Conservation (phyloP, 1,140 invertebrate genomes). For the Drosophila miranda region DNA sequence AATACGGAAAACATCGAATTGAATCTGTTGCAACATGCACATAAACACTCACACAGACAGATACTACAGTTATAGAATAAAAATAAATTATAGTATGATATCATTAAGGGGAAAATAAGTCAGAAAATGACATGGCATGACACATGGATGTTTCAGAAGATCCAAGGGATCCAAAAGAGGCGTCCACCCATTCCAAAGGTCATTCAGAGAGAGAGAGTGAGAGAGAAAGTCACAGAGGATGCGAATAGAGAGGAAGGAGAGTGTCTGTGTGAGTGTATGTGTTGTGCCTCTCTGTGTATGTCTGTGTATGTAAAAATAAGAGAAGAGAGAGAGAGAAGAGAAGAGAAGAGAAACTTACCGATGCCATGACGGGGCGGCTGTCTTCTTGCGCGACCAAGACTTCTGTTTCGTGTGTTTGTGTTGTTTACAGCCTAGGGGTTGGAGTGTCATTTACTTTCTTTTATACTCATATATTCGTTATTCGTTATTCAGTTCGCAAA, state of each 20-base stretch:
- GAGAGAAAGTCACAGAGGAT: neutral
- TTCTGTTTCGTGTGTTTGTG: slow-evolving; percentile 83
- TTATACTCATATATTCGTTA: slow-evolving; percentile 31
- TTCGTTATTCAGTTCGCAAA: slow-evolving; percentile 11
- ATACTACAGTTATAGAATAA: slow-evolving; percentile 30
- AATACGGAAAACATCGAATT: slow-evolving; percentile 36
- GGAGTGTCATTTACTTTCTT: slow-evolving; percentile 65
- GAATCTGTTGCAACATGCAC: slow-evolving; percentile 61
- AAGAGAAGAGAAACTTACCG: slow-evolving; percentile 68
- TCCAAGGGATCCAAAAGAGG: slow-evolving; percentile 8
- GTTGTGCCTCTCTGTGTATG: slow-evolving; percentile 22
- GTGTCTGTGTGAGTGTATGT: neutral
- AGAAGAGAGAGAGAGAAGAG: slow-evolving; percentile 8
- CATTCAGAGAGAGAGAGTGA: slow-evolving; percentile 21
- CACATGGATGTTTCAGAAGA: neutral
- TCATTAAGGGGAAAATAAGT: slow-evolving; percentile 9
- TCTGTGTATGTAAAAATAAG: neutral
- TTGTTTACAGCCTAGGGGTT: slow-evolving; percentile 82
- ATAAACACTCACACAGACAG: slow-evolving; percentile 31
- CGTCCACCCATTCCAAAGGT: neutral
- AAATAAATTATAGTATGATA: slow-evolving; percentile 13
- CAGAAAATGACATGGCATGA: slow-evolving; percentile 20
- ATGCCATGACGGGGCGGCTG: slow-evolving; percentile 83
- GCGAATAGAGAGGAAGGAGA: neutral
- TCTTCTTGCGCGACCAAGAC: slow-evolving; percentile 82